These are phyloP conservation scores for Eristalis arbustorum DNA, from an alignment of 2,888 invertebrate species.

Conservation along the genomic window DNA sequence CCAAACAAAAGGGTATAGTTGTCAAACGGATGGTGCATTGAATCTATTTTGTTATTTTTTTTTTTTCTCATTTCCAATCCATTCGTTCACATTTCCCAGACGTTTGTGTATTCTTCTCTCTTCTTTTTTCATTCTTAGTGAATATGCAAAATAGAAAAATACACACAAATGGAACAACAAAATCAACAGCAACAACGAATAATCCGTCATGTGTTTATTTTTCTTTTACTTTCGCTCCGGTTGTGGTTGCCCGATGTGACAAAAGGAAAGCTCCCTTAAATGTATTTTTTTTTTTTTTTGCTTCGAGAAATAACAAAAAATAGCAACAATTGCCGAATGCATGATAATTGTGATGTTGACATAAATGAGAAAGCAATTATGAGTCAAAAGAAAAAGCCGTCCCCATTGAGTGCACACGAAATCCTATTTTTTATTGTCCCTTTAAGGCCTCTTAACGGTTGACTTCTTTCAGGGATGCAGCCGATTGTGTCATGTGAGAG, in stretches of 20 bases:
- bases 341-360: background rate
- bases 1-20: background rate
- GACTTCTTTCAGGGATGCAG: too few relatives aligned
- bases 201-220: background rate
- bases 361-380: background rate
- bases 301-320: background rate
- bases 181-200: slow-evolving; percentile 52
- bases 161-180: slow-evolving; percentile 67
- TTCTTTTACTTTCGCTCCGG: background rate
- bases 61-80: background rate
- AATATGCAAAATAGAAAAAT: slow-evolving; percentile 57
- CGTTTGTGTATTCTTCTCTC: too few relatives aligned
- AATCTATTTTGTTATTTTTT: background rate
- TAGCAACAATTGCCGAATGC: slow-evolving; percentile 39
- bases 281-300: background rate
- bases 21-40: background rate
- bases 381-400: background rate
- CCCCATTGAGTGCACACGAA: background rate
- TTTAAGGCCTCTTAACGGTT: too few relatives aligned
- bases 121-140: too few relatives aligned
- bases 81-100: too few relatives aligned
- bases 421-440: background rate
- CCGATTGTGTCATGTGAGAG: too few relatives aligned
- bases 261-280: background rate
- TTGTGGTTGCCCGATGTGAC: background rate